phyloP scores from a whole-genome alignment of 2,888 invertebrate species.

The Perizoma affinitatum region DNA sequence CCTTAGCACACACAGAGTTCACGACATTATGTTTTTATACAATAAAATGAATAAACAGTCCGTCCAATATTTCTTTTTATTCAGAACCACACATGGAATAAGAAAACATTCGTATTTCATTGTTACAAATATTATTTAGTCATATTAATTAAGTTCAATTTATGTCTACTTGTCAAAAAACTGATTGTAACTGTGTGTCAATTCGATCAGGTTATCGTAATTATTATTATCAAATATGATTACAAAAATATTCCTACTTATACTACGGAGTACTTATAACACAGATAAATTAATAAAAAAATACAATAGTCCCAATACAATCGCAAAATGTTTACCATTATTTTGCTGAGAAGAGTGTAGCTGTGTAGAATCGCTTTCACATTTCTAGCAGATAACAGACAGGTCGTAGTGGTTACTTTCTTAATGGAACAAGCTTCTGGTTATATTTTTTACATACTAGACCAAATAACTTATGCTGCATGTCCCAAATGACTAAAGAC shows the following conservation, averaged over 20 bases:
- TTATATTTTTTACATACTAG: too few species aligned
- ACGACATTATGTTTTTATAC: conserved; percentile 3
- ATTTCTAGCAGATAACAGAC: not conserved
- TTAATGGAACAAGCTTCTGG: too few species aligned
- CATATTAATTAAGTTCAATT: conserved; percentile 2
- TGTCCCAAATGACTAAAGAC: too few species aligned
- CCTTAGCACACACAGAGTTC: conserved; percentile 14
- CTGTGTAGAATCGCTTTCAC: not conserved
- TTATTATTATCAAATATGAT: conserved; percentile 43
- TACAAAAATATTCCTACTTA: conserved; percentile 80
- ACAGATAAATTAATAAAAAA: conserved; percentile 68
- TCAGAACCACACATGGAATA: conserved; percentile 67
- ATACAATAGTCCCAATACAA: conserved; percentile 48
- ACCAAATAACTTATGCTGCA: too few species aligned
- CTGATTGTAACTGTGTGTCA: conserved; percentile 26
- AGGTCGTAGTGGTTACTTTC: too few species aligned
- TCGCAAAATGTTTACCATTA: conserved; percentile 31
- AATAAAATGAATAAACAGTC: conserved; percentile 50
- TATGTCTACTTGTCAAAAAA: conserved; percentile 42
- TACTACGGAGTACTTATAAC: conserved; percentile 66
- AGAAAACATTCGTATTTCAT: conserved; percentile 45
- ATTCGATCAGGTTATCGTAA: conserved; percentile 10
- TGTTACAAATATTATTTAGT: conserved; percentile 23
- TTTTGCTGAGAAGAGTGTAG: conserved; percentile 1
- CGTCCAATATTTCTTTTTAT: conserved; percentile 78